Evolutionary conservation across 2,113 vertebrate genomes (phyloP).

Genomic region (Rhodinocichla rosea): DNA sequence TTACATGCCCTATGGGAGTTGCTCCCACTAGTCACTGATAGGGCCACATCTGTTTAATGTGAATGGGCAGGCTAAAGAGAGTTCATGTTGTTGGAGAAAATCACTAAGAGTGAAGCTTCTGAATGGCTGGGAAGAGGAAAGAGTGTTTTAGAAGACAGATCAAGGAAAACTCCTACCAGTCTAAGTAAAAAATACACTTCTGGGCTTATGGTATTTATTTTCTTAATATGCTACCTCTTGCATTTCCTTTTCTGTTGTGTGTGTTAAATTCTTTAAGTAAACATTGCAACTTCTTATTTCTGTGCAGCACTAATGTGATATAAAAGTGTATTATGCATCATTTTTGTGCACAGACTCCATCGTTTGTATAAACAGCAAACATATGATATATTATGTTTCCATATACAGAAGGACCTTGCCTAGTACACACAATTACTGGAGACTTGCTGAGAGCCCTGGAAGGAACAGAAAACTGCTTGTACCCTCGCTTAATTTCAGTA

Average conservation of each 20-base stretch:
- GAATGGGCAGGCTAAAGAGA: neutral
- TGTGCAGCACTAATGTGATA: neutral
- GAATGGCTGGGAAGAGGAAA: neutral
- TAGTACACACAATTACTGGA: constrained; percentile 98
- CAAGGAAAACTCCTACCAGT: neutral
- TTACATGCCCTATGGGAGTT: constrained; percentile 12
- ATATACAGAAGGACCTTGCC: constrained; percentile 91
- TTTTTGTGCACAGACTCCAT: neutral
- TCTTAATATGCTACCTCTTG: neutral
- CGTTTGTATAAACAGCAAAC: neutral
- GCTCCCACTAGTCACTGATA: neutral
- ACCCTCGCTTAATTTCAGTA: constrained; percentile 91
- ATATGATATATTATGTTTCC: constrained; percentile 27
- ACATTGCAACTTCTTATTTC: neutral
- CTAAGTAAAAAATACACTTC: neutral
- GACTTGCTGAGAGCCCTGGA: constrained; percentile 94
- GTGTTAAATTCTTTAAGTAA: neutral
- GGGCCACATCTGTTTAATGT: constrained; percentile 39
- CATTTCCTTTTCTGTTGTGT: neutral
- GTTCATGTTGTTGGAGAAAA: neutral
- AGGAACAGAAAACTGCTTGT: constrained; percentile 87
- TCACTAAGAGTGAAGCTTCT: neutral
- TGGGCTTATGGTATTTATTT: neutral
- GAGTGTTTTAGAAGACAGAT: neutral
- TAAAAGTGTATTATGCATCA: neutral